These are phyloP conservation scores for Octodon degus DNA, from an alignment of 2,113 vertebrate species.

Conservation along the genomic window DNA sequence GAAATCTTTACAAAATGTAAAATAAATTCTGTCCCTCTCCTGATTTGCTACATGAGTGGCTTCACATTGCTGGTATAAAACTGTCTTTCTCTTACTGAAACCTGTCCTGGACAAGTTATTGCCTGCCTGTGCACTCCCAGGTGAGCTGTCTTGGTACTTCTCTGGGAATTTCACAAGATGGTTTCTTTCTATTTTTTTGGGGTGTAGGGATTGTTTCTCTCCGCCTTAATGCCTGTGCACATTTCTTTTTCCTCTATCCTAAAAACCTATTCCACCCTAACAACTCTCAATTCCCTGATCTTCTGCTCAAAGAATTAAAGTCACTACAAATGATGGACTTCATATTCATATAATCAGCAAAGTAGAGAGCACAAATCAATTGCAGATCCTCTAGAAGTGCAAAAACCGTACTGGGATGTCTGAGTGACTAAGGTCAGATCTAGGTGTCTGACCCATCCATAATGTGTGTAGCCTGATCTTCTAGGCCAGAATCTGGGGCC, in stretches of 20 bases:
- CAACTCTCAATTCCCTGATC: neutral
- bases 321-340: neutral
- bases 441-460: neutral
- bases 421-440: neutral
- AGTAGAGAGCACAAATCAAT: neutral
- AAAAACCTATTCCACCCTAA: neutral
- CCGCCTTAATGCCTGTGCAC: neutral
- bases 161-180: neutral
- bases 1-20: neutral
- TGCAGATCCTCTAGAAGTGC: neutral
- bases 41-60: neutral
- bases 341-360: neutral
- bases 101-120: neutral
- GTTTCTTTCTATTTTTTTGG: neutral
- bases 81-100: neutral
- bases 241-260: neutral
- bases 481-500: neutral
- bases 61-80: neutral
- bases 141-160: rapidly evolving
- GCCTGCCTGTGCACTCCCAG: neutral
- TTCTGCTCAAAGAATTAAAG: neutral
- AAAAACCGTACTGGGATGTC: neutral
- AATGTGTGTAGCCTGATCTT: neutral
- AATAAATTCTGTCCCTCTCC: neutral
- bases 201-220: neutral